Conservation (phyloP, 1,140 invertebrate genomes). For the Drosophila suzukii region DNA sequence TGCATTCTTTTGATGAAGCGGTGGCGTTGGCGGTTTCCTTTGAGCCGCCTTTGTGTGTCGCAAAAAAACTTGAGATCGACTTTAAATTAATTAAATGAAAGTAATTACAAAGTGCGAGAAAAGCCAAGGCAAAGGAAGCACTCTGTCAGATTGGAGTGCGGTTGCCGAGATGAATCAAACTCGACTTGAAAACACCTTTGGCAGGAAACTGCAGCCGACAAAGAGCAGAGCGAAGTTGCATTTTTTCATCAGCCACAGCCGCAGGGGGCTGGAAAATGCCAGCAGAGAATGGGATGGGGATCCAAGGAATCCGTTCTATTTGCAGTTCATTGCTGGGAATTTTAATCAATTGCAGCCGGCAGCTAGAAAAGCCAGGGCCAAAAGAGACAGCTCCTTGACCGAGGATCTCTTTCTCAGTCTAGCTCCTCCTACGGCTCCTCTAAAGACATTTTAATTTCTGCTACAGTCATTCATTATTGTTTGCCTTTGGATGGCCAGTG, state of each 20-base stretch:
- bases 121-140: slow-evolving; percentile 31
- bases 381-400: slow-evolving; percentile 17
- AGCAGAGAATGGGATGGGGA: background rate
- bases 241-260: slow-evolving; percentile 31
- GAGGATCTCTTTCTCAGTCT: too few relatives aligned
- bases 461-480: slow-evolving; percentile 56
- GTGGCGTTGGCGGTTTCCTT: slow-evolving; percentile 11
- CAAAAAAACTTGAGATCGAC: slow-evolving; percentile 28
- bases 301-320: slow-evolving; percentile 13
- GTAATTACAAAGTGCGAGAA: slow-evolving; percentile 47
- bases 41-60: slow-evolving; percentile 25
- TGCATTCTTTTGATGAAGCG: background rate
- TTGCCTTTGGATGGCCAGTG: slow-evolving; percentile 54
- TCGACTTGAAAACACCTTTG: slow-evolving; percentile 48
- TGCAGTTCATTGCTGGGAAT: slow-evolving; percentile 50
- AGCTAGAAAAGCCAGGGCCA: background rate
- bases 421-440: background rate
- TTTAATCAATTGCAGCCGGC: slow-evolving; percentile 58
- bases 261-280: slow-evolving; percentile 20
- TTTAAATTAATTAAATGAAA: slow-evolving; percentile 62
- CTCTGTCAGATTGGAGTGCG: slow-evolving; percentile 53
- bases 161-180: slow-evolving; percentile 32
- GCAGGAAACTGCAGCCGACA: slow-evolving; percentile 19
- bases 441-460: slow-evolving; percentile 61
- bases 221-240: slow-evolving; percentile 9